Evolutionary conservation across 2,113 vertebrate species (phyloP), one percentile per base, ranked within the genome.

Genomic region (Tychaedon coryphoeus): DNA sequence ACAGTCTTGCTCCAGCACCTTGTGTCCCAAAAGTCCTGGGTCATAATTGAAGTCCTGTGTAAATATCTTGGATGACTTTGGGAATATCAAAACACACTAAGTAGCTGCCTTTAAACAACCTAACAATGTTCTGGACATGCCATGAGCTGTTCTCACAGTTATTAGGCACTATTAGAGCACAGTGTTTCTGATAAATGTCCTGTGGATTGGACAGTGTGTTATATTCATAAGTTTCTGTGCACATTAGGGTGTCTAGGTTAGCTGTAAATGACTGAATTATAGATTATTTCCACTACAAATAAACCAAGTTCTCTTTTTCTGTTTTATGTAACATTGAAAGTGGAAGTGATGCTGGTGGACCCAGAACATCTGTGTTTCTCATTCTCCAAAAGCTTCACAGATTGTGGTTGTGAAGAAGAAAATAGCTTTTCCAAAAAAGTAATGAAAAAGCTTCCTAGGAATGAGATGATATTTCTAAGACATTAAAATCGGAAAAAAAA

Each of bases 71-170:
- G 47, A 48, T 66, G 33, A 58, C 40, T 72, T 72, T 45, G 42
- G 19, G 45, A 82, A 24, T 79, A 76, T 12, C 42, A 54, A 48
- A 70, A 18, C 24, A 9, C 40, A 36, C 19, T 19, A 14, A 65
- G 5, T 5, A 64, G 19, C 15, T 15, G 9, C 14, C 20, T 69
- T 61, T 54, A 42, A 72, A 33, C 58, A 95, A 33, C 4, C 3
- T 53, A 19, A 36, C 0, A 1, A 5, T 53, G 10, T 42, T 72
- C 25, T 73, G 58, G n/a, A 6, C 9, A 3, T 1, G 2, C 57
- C 42, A 5, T 17, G 29, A 48, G 2, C 20, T 67, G 14, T 71
- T 24, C 65, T 56, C 28, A 50, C 12, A 43, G 51, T 10, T 50
- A 10, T 19, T 29, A 31, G 25, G 8, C 26, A 43, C 16, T 50